Evolutionary conservation across 1,140 invertebrate species (phyloP).

Genomic region (Vollenhovia emeryi): DNA sequence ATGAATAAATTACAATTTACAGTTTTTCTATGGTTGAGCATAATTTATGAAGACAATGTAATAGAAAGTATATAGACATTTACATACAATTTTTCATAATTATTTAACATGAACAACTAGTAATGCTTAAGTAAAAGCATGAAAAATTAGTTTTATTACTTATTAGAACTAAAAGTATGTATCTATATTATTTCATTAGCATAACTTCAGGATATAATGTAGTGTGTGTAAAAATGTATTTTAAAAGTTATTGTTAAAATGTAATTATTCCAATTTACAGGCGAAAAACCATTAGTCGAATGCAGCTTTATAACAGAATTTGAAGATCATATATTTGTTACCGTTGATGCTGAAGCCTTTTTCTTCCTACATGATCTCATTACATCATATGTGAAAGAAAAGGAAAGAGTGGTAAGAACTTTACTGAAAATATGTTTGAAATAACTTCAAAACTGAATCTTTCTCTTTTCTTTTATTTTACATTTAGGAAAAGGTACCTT

Average conservation of each 20-base stretch:
- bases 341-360: conserved; percentile 98
- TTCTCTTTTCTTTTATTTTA: too few species aligned
- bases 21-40: not conserved
- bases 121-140: conserved; percentile 17
- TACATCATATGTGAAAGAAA: conserved; percentile 97
- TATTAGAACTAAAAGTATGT: not conserved
- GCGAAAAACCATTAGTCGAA: conserved; percentile 95
- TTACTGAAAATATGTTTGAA: conserved; percentile 1
- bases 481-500: not conserved
- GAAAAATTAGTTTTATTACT: not conserved
- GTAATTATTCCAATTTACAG: conserved; percentile 82
- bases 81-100: not conserved
- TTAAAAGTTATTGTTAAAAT: not conserved
- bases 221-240: not conserved
- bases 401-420: conserved; percentile 91
- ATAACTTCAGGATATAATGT: not conserved
- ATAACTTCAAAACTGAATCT: not conserved
- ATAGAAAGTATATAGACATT: not conserved
- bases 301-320: conserved; percentile 99
- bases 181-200: not conserved
- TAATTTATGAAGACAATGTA: not conserved
- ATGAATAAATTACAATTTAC: conserved; percentile 5
- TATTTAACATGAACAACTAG: not conserved
- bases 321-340: conserved; percentile 99
- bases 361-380: conserved; percentile 99